Evolutionary conservation across 2,113 vertebrate genomes (phyloP).

Genomic region (Carassius carassius): DNA sequence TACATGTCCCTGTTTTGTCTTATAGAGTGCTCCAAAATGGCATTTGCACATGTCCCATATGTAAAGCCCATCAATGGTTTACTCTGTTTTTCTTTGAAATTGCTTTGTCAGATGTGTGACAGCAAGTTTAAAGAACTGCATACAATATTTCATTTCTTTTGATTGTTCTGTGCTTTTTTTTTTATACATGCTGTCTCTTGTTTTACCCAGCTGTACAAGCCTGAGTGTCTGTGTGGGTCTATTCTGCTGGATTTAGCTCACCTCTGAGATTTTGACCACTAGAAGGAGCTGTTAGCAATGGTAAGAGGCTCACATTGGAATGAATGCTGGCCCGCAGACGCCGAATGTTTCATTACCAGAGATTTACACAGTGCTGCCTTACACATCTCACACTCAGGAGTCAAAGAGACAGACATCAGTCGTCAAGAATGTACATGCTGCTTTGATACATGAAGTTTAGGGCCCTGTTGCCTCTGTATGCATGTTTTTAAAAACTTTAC

Average conservation of each 20-base stretch:
- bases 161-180: neutral
- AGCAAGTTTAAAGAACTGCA: neutral
- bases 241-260: neutral
- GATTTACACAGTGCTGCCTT: conserved; percentile 19
- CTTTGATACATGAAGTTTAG: neutral
- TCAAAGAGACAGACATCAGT: neutral
- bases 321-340: neutral
- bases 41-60: conserved; percentile 63
- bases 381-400: conserved; percentile 6
- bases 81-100: conserved; percentile 11
- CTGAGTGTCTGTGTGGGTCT: conserved; percentile 7
- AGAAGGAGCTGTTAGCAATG: conserved; percentile 78
- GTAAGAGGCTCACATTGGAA: conserved; percentile 35
- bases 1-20: conserved; percentile 38
- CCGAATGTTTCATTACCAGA: conserved; percentile 10
- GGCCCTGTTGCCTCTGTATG: neutral
- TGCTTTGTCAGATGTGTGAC: conserved; percentile 7
- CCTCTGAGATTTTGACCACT: conserved; percentile 59
- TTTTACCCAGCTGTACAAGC: conserved; percentile 4
- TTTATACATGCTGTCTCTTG: neutral
- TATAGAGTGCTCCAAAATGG: conserved; percentile 59
- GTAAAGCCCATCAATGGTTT: conserved; percentile 59
- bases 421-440: conserved; percentile 4
- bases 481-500: neutral
- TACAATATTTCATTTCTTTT: neutral